Percentiles rank a stretch among this genome's conserved stretches.
Conservation (phyloP, 2,888 invertebrate species). For the Ellobium chinense region DNA sequence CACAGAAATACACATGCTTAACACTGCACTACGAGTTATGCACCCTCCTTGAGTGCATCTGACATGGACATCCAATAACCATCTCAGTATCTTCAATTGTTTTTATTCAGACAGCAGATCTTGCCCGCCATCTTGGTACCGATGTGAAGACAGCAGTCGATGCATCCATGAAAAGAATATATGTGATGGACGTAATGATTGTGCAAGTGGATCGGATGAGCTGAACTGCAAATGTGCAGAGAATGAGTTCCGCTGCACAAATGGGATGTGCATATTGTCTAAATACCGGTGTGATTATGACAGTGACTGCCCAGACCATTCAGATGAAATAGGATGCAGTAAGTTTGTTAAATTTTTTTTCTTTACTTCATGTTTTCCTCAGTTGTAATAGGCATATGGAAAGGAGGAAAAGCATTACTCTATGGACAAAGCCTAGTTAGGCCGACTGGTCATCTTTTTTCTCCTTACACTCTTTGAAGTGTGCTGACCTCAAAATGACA, state of each 20-base stretch:
- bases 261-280: constrained; percentile 77
- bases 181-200: constrained; percentile 82
- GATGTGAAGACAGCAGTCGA: constrained; percentile 82
- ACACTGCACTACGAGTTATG: too few species aligned
- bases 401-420: too few species aligned
- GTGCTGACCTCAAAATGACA: too few species aligned
- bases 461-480: too few species aligned
- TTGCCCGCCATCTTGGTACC: constrained; percentile 83
- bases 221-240: constrained; percentile 62
- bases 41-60: too few species aligned
- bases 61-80: too few species aligned
- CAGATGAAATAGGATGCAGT: constrained; percentile 82
- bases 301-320: constrained; percentile 82
- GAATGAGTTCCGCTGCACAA: constrained; percentile 74
- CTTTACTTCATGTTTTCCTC: too few species aligned
- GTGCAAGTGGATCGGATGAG: constrained; percentile 67
- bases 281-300: constrained; percentile 82
- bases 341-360: constrained; percentile 47
- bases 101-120: constrained; percentile 67
- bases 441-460: too few species aligned
- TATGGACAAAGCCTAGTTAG: too few species aligned
- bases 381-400: too few species aligned
- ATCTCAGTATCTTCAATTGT: too few species aligned
- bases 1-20: too few species aligned
- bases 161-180: constrained; percentile 85